These are phyloP conservation scores for Macroglossus sobrinus DNA, from an alignment of 2,113 vertebrate species.

Conservation along the genomic window DNA sequence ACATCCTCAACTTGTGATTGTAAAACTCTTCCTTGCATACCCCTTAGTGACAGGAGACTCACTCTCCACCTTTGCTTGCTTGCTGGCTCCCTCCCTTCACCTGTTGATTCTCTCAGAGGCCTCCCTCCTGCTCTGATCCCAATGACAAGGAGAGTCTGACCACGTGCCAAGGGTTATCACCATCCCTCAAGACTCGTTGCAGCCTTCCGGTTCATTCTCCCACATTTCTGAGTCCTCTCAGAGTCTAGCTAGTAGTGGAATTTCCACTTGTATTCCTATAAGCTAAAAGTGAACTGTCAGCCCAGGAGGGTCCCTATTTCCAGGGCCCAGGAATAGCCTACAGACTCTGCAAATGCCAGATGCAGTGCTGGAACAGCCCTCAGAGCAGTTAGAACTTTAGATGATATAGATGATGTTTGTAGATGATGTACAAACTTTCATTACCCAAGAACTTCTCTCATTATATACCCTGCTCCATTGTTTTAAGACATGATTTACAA, in stretches of 20 bases:
- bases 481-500: conserved; percentile 32
- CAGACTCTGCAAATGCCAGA: neutral
- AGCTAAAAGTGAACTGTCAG: neutral
- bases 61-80: neutral
- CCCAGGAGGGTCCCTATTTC: neutral
- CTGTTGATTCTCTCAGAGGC: neutral
- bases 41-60: neutral
- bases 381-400: neutral
- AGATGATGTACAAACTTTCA: neutral
- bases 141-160: neutral
- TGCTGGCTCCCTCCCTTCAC: neutral
- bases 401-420: too few species aligned
- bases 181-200: neutral
- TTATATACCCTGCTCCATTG: neutral
- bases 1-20: neutral
- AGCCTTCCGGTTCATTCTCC: neutral
- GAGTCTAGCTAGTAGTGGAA: neutral
- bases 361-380: neutral
- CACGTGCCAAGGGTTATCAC: neutral
- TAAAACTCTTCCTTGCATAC: neutral
- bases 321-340: neutral
- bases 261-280: neutral
- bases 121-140: neutral
- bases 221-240: neutral
- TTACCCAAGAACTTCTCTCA: neutral